These are phyloP conservation scores for Hemichromis elongatus DNA, from an alignment of 2,113 vertebrate species.

Conservation along the genomic window DNA sequence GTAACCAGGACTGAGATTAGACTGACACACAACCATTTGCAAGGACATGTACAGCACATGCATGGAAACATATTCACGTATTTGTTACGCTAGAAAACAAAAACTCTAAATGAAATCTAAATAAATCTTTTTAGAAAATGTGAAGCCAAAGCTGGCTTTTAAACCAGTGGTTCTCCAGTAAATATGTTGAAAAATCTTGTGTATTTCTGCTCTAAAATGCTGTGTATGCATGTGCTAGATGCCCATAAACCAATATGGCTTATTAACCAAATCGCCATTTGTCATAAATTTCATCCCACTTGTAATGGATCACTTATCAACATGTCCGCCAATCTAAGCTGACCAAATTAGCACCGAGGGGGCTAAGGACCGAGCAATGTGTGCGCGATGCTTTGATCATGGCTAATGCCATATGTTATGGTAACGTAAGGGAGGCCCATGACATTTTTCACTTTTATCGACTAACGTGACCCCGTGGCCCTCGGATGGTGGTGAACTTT, in stretches of 20 bases:
- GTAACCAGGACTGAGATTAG: conserved; percentile 17
- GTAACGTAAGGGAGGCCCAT: conserved; percentile 42
- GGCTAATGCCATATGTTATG: conserved; percentile 66
- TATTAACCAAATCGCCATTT: conserved; percentile 68
- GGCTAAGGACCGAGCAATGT: conserved; percentile 31
- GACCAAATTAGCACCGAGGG: conserved; percentile 57
- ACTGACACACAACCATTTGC: not conserved
- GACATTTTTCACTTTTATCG: conserved; percentile 75
- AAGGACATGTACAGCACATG: not conserved
- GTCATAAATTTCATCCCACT: conserved; percentile 69
- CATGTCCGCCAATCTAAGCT: conserved; percentile 50
- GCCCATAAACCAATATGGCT: conserved; percentile 20
- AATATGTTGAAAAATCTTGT: not conserved
- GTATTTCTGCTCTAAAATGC: not conserved
- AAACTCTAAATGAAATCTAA: not conserved
- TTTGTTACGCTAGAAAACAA: not conserved
- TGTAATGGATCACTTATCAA: conserved; percentile 63
- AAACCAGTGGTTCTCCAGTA: not conserved
- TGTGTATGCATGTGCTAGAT: not conserved
- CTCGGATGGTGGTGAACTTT: conserved; percentile 63
- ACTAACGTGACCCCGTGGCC: conserved; percentile 54
- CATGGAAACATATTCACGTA: not conserved
- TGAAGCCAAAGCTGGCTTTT: not conserved
- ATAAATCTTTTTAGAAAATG: not conserved
- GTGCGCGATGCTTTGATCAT: conserved; percentile 59